phyloP scores from a whole-genome alignment of 2,797 vertebrate genomes.

The Acomys russatus region DNA sequence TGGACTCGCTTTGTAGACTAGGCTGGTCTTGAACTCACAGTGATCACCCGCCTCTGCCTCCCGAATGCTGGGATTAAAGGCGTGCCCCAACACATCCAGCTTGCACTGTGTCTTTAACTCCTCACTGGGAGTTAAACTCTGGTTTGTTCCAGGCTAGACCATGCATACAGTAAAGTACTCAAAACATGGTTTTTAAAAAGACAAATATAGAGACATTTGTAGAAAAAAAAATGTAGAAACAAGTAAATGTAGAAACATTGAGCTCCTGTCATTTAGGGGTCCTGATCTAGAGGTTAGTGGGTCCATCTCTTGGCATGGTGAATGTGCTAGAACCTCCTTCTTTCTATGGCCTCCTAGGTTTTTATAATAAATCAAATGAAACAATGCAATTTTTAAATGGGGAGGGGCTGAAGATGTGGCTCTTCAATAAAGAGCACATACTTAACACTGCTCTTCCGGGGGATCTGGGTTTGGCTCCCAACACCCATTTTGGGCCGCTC shows the following conservation, averaged over 20 bases:
- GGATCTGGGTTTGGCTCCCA: too few species aligned
- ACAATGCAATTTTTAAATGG: neutral
- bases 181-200: neutral
- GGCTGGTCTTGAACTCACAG: too few species aligned
- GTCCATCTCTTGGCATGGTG: neutral
- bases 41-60: too few species aligned
- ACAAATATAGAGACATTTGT: too few species aligned
- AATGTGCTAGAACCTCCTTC: neutral
- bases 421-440: neutral
- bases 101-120: neutral
- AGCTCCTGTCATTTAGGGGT: neutral
- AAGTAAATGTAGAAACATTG: neutral
- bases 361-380: slow-evolving; percentile 4
- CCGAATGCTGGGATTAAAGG: too few species aligned
- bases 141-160: neutral
- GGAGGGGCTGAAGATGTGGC: neutral
- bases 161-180: neutral
- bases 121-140: neutral
- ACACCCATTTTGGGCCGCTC: neutral
- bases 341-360: neutral
- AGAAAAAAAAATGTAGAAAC: too few species aligned
- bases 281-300: neutral
- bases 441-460: neutral
- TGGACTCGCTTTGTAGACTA: too few species aligned
- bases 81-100: too few species aligned